Conservation (phyloP, 2,888 invertebrate species). For the Lissocephala sabroskyi region DNA sequence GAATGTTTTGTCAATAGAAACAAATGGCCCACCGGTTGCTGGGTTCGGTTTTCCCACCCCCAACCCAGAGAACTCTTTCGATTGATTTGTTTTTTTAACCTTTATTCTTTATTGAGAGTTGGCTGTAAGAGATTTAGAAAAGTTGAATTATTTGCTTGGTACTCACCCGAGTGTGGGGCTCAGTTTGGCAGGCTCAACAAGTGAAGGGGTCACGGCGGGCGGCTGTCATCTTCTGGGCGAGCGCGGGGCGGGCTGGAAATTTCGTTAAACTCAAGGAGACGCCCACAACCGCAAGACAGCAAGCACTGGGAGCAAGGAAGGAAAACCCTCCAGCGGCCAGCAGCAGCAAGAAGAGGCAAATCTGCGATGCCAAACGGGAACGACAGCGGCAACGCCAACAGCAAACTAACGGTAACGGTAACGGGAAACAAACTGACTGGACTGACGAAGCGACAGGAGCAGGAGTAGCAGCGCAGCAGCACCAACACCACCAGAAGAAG, state of each 20-base stretch:
- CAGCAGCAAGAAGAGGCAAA: conserved; percentile 17
- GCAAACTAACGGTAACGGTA: conserved; percentile 14
- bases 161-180: too few relatives aligned
- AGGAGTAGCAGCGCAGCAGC: too few relatives aligned
- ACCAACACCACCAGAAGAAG: too few relatives aligned
- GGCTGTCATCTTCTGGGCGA: conserved; percentile 10
- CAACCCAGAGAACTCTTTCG: background rate
- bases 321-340: conserved; percentile 18
- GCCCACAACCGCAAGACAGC: conserved; percentile 37
- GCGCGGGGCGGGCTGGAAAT: conserved; percentile 39
- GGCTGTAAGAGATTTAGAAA: background rate
- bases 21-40: background rate
- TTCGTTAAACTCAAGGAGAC: conserved; percentile 52
- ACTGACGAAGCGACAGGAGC: too few relatives aligned
- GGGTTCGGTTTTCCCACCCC: background rate
- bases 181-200: background rate
- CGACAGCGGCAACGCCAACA: background rate
- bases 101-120: background rate
- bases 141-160: background rate
- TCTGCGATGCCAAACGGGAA: too few relatives aligned
- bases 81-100: background rate
- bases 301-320: conserved; percentile 48
- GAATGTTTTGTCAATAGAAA: conserved; percentile 1
- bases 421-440: too few relatives aligned
- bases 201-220: background rate